Conservation (phyloP, 1,140 invertebrate species). For the Geopemphigus sp. region DNA sequence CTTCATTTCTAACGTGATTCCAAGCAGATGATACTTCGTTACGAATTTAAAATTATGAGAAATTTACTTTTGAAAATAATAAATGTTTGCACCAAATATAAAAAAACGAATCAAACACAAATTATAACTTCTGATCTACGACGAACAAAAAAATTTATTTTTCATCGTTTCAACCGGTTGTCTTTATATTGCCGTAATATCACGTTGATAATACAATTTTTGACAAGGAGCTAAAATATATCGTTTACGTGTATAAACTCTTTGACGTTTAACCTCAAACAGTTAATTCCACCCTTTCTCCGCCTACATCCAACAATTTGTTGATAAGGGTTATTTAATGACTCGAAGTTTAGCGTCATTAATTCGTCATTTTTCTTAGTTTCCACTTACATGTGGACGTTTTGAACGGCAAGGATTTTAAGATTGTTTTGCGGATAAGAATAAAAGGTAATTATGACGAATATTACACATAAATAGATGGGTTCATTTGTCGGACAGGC, state of each 20-base stretch:
- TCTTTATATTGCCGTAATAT: too few species aligned
- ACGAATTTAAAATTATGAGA: not conserved
- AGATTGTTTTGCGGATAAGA: not conserved
- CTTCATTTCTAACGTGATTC: not conserved
- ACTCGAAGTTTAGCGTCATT: too few species aligned
- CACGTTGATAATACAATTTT: too few species aligned
- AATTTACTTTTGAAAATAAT: too few species aligned
- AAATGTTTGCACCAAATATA: too few species aligned
- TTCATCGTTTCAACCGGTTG: too few species aligned
- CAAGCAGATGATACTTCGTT: not conserved
- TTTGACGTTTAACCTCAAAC: conserved; percentile 16
- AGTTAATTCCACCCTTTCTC: not conserved
- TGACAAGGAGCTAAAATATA: too few species aligned
- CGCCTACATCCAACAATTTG: not conserved
- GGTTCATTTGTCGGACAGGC: not conserved
- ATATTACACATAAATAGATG: not conserved
- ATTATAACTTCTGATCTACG: too few species aligned
- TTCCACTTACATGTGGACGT: not conserved
- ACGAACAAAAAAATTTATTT: too few species aligned
- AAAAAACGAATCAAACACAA: too few species aligned
- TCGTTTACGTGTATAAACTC: not conserved
- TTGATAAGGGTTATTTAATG: conserved; percentile 4
- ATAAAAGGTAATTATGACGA: not conserved
- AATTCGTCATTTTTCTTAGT: not conserved
- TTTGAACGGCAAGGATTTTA: not conserved